Percentiles rank a stretch among this genome's conserved stretches.
Evolutionary conservation across 2,113 vertebrate species (phyloP).

Genomic region (Bufo gargarizans): DNA sequence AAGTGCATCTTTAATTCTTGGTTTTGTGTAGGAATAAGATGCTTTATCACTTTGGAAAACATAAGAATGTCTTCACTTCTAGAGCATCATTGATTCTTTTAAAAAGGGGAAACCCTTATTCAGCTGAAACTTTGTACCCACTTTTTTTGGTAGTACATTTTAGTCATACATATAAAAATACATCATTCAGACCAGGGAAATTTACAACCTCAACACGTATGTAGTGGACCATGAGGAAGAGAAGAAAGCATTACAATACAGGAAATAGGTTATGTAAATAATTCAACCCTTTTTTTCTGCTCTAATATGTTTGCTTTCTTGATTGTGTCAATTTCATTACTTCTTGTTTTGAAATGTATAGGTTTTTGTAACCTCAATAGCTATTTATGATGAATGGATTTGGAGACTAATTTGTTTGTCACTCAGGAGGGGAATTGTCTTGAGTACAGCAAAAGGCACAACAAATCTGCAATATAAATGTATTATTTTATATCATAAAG

Average conservation of each 20-base stretch:
- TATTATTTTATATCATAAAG: too few relatives aligned
- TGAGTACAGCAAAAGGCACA: too few relatives aligned
- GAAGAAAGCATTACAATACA: not conserved
- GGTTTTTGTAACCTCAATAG: too few relatives aligned
- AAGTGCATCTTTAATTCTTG: not conserved
- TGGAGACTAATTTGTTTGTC: too few relatives aligned
- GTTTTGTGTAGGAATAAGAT: constrained; percentile 5
- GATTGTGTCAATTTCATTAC: not conserved
- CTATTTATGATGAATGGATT: too few relatives aligned
- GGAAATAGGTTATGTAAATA: not conserved
- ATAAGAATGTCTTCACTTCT: not conserved
- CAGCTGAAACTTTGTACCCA: constrained; percentile 1
- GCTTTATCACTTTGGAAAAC: constrained; percentile 4
- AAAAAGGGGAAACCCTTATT: constrained; percentile 30
- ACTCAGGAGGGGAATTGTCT: too few relatives aligned
- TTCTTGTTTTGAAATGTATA: too few relatives aligned
- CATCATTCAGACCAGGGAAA: constrained; percentile 5
- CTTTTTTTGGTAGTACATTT: constrained; percentile 17
- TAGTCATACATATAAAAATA: constrained; percentile 2
- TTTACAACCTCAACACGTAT: not conserved
- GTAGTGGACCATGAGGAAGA: not conserved
- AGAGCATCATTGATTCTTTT: not conserved
- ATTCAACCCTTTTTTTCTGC: not conserved
- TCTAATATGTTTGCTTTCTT: not conserved
- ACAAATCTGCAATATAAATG: too few relatives aligned